phyloP scores from a whole-genome alignment of 2,888 invertebrate genomes.

The Diloba caeruleocephala region DNA sequence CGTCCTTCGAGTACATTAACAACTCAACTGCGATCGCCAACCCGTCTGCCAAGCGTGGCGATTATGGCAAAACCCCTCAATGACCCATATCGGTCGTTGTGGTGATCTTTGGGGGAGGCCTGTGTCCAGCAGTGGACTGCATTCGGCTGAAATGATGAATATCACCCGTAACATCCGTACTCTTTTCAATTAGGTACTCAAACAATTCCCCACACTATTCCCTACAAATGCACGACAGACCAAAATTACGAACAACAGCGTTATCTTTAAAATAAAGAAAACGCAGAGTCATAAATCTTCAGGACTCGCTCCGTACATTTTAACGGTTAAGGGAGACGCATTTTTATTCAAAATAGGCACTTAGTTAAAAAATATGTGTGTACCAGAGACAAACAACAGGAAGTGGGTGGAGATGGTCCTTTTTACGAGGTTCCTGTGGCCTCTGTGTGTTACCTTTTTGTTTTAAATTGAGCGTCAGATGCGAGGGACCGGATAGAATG shows the following conservation, averaged over 20 bases:
- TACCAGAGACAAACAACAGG: constrained; percentile 82
- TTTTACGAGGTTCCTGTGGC: constrained; percentile 69
- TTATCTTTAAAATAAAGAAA: constrained; percentile 61
- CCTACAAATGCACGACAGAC: constrained; percentile 38
- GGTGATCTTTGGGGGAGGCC: too few relatives aligned
- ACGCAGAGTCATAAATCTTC: constrained; percentile 72
- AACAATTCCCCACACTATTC: constrained; percentile 25
- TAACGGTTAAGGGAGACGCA: constrained; percentile 81
- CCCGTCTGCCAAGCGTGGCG: too few relatives aligned
- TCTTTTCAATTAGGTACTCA: constrained; percentile 43
- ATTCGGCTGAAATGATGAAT: too few relatives aligned
- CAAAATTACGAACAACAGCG: constrained; percentile 52
- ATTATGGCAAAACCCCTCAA: too few relatives aligned
- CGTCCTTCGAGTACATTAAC: too few relatives aligned
- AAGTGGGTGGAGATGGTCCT: constrained; percentile 79
- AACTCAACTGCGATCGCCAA: too few relatives aligned
- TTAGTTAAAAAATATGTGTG: constrained; percentile 88
- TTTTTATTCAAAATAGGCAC: constrained; percentile 89
- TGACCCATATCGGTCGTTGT: too few relatives aligned
- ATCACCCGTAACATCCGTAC: constrained; percentile 5
- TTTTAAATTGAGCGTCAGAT: constrained; percentile 61
- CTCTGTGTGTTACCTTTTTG: constrained; percentile 64
- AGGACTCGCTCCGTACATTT: constrained; percentile 75
- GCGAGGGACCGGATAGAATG: constrained; percentile 45
- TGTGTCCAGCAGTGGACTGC: too few relatives aligned